phyloP scores from a whole-genome alignment of 1,140 invertebrate genomes.

The Arctopsyche grandis region DNA sequence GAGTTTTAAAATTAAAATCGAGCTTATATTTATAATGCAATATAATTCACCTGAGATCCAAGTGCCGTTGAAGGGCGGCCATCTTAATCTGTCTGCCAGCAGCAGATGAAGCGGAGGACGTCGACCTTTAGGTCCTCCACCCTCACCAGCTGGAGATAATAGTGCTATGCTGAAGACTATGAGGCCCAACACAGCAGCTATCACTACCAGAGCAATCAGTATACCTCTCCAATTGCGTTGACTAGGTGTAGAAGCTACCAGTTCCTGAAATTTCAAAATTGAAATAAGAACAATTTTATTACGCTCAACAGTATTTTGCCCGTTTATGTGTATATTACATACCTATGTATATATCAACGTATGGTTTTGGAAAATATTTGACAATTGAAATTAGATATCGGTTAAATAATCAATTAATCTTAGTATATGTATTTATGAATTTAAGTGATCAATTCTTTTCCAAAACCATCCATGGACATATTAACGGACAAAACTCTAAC shows the following conservation, averaged over 20 bases:
- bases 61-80: constrained; percentile 77
- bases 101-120: constrained; percentile 76
- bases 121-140: constrained; percentile 72
- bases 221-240: constrained; percentile 92
- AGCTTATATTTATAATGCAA: not conserved
- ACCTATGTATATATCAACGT: too few relatives aligned
- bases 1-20: too few relatives aligned
- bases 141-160: constrained; percentile 79
- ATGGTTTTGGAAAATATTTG: too few relatives aligned
- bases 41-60: constrained; percentile 79
- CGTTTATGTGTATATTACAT: not conserved
- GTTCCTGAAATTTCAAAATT: constrained; percentile 70
- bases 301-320: too few relatives aligned
- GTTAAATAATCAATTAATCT: too few relatives aligned
- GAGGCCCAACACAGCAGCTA: constrained; percentile 84
- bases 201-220: constrained; percentile 87
- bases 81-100: constrained; percentile 70
- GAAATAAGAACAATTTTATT: constrained; percentile 28
- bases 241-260: constrained; percentile 81
- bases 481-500: too few relatives aligned
- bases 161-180: constrained; percentile 89
- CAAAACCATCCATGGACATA: too few relatives aligned
- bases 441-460: too few relatives aligned
- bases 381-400: too few relatives aligned
- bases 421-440: too few relatives aligned